A percentile compares a stretch with the other conserved stretches of the same genome.
Conservation (phyloP, 2,113 vertebrate genomes). For the Channa maculata region DNA sequence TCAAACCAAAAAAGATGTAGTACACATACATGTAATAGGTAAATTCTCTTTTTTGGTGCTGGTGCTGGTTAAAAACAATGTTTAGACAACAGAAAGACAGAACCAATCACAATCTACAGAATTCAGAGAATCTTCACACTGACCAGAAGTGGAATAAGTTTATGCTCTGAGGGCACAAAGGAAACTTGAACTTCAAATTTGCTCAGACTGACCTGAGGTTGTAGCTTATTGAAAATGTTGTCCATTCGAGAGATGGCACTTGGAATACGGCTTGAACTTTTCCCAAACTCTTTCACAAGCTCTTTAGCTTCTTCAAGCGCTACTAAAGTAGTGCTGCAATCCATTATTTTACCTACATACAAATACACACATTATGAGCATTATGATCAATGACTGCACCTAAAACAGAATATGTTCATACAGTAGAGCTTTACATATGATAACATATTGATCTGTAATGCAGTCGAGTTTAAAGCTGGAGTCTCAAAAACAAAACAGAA, state of each 20-base stretch:
- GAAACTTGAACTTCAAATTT: not conserved
- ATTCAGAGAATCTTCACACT: not conserved
- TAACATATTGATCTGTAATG: no score
- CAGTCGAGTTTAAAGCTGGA: not conserved
- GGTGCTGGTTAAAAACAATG: not conserved
- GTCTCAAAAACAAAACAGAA: not conserved
- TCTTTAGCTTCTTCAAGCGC: constrained; percentile 83
- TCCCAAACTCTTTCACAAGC: constrained; percentile 84
- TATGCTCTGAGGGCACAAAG: not conserved
- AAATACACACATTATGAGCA: not conserved
- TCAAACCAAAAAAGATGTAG: not conserved
- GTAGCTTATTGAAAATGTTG: constrained; percentile 67
- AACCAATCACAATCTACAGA: not conserved
- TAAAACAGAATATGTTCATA: not conserved
- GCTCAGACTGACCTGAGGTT: constrained; percentile 80
- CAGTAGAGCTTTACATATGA: no score
- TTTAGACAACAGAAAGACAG: not conserved
- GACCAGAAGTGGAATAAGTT: not conserved
- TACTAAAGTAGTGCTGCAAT: constrained; percentile 52
- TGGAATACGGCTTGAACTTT: constrained; percentile 81
- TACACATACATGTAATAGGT: no score
- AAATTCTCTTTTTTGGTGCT: no score
- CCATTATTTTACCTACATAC: constrained; percentile 72
- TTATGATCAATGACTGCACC: not conserved
- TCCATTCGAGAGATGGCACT: constrained; percentile 78